Conservation (phyloP, 2,113 vertebrate genomes). For the Sterrhoptilus dennistouni region DNA sequence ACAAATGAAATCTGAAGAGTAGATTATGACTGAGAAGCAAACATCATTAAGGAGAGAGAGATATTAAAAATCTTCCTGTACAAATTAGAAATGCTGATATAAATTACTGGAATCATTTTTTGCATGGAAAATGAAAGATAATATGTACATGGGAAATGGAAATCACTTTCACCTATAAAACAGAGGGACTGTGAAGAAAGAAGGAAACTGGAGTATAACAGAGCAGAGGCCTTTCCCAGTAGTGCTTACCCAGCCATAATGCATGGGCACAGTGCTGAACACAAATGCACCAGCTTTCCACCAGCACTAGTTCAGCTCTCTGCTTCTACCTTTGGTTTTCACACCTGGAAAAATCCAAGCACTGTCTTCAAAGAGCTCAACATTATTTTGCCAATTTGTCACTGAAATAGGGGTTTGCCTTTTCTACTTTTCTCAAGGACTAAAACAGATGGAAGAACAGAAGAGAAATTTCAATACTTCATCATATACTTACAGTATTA, state of each 20-base stretch:
- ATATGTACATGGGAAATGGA: background rate
- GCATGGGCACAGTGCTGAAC: background rate
- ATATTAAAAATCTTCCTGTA: background rate
- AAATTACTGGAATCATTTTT: background rate
- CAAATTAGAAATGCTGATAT: background rate
- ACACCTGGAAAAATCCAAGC: background rate
- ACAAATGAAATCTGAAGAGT: background rate
- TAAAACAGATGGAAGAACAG: background rate
- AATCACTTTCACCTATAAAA: background rate
- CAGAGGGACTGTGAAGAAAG: background rate
- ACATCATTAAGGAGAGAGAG: background rate
- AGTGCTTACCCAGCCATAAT: background rate
- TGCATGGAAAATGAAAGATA: background rate
- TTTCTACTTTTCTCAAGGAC: background rate
- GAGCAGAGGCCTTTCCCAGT: background rate
- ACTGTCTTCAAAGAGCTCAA: background rate
- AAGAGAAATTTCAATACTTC: conserved; percentile 8
- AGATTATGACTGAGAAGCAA: background rate
- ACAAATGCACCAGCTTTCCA: background rate
- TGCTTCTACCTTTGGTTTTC: background rate
- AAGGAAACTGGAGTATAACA: background rate
- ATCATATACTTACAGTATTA: background rate
- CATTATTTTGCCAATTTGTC: background rate
- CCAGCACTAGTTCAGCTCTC: background rate
- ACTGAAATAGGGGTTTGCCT: background rate